Conservation (phyloP, 2,113 vertebrate species). For the Tenrec ecaudatus region DNA sequence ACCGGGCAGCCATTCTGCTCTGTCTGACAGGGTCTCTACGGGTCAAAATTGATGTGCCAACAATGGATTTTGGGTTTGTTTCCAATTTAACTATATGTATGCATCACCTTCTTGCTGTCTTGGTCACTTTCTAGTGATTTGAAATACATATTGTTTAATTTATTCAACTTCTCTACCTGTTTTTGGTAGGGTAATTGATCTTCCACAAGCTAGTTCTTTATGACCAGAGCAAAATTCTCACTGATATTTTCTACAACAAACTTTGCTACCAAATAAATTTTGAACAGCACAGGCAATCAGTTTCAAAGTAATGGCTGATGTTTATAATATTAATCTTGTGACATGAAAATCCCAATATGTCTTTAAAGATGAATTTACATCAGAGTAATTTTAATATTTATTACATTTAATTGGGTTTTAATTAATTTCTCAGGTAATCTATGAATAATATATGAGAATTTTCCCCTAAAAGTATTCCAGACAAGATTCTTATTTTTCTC, state of each 20-base stretch:
- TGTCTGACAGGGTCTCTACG: not conserved
- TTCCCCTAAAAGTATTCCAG: slow-evolving; percentile 48
- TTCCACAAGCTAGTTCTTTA: slow-evolving; percentile 4
- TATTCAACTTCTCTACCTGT: slow-evolving; percentile 32
- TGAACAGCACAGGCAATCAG: not conserved
- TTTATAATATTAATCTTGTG: not conserved
- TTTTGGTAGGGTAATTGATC: slow-evolving; percentile 24
- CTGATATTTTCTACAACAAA: slow-evolving; percentile 35
- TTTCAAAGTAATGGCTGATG: not conserved
- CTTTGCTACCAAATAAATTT: slow-evolving; percentile 28
- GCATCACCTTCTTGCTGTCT: not conserved
- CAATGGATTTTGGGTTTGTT: not conserved
- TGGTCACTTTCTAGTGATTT: slow-evolving; percentile 12
- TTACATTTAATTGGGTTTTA: slow-evolving; percentile 42
- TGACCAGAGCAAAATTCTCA: not conserved
- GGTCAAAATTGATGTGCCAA: not conserved
- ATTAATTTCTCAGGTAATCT: slow-evolving; percentile 52
- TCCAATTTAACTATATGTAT: not conserved
- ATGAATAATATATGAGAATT: not conserved
- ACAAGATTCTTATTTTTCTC: slow-evolving; percentile 9
- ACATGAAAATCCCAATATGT: slow-evolving; percentile 14
- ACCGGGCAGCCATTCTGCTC: not conserved
- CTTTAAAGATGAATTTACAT: slow-evolving; percentile 60
- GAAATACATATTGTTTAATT: not conserved
- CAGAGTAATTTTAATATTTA: slow-evolving; percentile 23